phyloP scores from a whole-genome alignment of 2,888 invertebrate genomes.

The Tachystola acroxantha region DNA sequence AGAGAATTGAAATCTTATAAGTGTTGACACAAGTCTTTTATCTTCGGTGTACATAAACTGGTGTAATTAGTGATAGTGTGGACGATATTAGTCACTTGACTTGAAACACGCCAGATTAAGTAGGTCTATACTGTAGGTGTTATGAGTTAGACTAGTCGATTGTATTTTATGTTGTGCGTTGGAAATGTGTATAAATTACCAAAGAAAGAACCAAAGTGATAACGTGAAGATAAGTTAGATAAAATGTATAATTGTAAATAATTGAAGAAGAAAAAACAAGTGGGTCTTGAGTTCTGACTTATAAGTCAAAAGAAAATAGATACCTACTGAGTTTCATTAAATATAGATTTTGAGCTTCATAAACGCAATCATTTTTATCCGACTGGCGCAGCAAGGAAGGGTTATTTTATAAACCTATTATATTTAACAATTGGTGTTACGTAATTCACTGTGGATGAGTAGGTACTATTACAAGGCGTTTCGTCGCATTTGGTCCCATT shows the following conservation, averaged over 20 bases:
- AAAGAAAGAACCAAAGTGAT: constrained; percentile 66
- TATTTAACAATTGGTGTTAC: too few relatives aligned
- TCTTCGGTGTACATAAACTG: constrained; percentile 46
- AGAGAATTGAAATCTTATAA: constrained; percentile 74
- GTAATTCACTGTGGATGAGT: too few relatives aligned
- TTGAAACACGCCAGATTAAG: neutral
- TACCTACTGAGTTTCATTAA: too few relatives aligned
- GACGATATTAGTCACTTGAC: constrained; percentile 10
- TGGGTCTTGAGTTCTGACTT: too few relatives aligned
- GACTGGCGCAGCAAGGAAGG: too few relatives aligned
- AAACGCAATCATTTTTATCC: too few relatives aligned
- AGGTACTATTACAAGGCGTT: too few relatives aligned
- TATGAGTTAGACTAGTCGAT: constrained; percentile 8
- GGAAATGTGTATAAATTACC: constrained; percentile 29
- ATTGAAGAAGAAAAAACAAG: too few relatives aligned
- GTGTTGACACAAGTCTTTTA: constrained; percentile 46
- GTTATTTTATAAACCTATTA: too few relatives aligned
- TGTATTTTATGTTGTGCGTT: constrained; percentile 24
- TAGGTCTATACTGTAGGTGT: constrained; percentile 9
- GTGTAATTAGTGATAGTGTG: constrained; percentile 7
- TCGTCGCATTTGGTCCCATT: too few relatives aligned
- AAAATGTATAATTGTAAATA: neutral
- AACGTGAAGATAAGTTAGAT: constrained; percentile 24
- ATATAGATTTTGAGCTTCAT: too few relatives aligned
- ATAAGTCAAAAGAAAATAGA: too few relatives aligned